These are phyloP conservation scores for Syrmaticus mikado DNA, from an alignment of 2,113 vertebrate genomes.

Conservation along the genomic window DNA sequence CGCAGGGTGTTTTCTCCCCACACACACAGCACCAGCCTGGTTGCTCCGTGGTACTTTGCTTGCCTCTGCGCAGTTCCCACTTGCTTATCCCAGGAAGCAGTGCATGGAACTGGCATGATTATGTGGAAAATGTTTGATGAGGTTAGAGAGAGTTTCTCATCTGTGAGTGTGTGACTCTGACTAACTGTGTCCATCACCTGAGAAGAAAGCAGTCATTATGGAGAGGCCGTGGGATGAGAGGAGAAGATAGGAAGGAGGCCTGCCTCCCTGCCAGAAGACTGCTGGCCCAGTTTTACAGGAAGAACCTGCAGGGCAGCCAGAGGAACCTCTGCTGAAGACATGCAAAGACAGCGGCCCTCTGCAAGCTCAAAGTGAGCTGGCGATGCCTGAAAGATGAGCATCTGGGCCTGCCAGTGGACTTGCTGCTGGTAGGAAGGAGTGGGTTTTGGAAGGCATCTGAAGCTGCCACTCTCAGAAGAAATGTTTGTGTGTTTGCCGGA, in stretches of 20 bases:
- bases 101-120: background rate
- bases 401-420: background rate
- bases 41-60: background rate
- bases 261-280: background rate
- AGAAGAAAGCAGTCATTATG: slow-evolving; percentile 4
- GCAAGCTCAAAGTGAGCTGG: background rate
- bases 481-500: background rate
- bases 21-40: fast-evolving
- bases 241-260: background rate
- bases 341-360: slow-evolving; percentile 23
- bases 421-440: background rate
- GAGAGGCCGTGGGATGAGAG: slow-evolving; percentile 18
- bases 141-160: background rate
- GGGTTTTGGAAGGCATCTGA: background rate
- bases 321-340: slow-evolving; percentile 7
- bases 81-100: background rate
- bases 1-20: background rate
- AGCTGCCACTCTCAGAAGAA: background rate
- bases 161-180: slow-evolving; percentile 8
- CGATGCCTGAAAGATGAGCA: background rate
- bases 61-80: background rate
- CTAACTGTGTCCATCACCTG: background rate
- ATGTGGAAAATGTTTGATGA: background rate
- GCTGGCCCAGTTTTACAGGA: slow-evolving; percentile 51
- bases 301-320: slow-evolving; percentile 54